Percentiles rank a stretch among this genome's conserved stretches.
Conservation (phyloP, 2,113 vertebrate genomes). For the Verasper variegatus region DNA sequence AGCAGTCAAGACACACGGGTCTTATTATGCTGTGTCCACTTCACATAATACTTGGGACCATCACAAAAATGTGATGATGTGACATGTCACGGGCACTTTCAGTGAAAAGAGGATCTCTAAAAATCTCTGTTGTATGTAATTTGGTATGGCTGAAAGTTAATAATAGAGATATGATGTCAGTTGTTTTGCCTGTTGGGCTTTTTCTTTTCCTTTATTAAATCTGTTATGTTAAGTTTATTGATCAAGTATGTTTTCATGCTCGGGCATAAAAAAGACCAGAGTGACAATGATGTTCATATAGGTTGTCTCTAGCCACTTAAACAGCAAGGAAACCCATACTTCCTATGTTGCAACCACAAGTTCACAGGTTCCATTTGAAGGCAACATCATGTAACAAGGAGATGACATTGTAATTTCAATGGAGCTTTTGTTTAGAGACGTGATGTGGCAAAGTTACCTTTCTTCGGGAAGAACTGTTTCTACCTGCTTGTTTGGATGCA, state of each 20-base stretch:
- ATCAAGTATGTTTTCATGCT: not conserved
- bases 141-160: not conserved
- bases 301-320: no score
- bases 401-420: no score
- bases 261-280: no score
- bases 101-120: conserved; percentile 27
- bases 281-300: no score
- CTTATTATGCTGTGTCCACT: conserved; percentile 31
- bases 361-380: no score
- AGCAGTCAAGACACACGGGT: conserved; percentile 34
- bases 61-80: conserved; percentile 28
- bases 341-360: no score
- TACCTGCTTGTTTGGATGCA: not conserved
- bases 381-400: no score
- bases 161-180: not conserved
- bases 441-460: no score
- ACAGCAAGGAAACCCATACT: no score
- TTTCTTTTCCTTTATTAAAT: not conserved
- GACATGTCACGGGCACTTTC: conserved; percentile 15
- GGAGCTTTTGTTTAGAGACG: no score
- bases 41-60: conserved; percentile 11
- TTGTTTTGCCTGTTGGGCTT: not conserved
- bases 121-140: conserved; percentile 8
- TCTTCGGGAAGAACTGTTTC: not conserved
- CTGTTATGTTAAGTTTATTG: not conserved